Conservation (phyloP, 1,140 invertebrate species). For the Brachionus koreanus region DNA sequence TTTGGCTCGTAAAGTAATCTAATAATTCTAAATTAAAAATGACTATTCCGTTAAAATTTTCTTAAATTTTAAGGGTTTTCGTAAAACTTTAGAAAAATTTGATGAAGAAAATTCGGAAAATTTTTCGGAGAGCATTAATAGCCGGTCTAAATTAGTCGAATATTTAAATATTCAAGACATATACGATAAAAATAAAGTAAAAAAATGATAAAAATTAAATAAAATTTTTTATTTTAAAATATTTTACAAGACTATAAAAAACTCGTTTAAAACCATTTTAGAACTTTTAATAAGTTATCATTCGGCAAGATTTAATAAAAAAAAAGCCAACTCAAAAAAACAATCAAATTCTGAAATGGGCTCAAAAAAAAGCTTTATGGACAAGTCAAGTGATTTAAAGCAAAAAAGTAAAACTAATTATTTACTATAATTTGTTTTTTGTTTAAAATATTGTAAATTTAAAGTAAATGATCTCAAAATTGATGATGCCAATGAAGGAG, state of each 20-base stretch:
- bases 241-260: slow-evolving; percentile 26
- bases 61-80: not conserved
- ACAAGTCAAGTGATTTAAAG: not conserved
- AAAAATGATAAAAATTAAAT: not conserved
- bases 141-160: not conserved
- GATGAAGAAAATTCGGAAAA: slow-evolving; percentile 13
- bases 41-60: not conserved
- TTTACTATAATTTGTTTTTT: not conserved
- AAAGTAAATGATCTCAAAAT: not conserved
- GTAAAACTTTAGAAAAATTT: slow-evolving; percentile 12
- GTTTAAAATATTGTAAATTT: not conserved
- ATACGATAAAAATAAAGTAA: slow-evolving; percentile 38
- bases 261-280: not conserved
- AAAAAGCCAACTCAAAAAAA: not conserved
- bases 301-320: not conserved
- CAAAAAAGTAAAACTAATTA: not conserved
- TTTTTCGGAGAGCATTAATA: not conserved
- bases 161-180: slow-evolving; percentile 31
- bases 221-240: not conserved
- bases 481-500: slow-evolving; percentile 11
- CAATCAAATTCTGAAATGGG: not conserved
- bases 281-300: not conserved
- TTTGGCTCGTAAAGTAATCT: slow-evolving; percentile 12
- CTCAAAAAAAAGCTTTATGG: slow-evolving; percentile 21
- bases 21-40: not conserved